Conservation (phyloP, 2,888 invertebrate species). For the Eueremaeus valkanovi region DNA sequence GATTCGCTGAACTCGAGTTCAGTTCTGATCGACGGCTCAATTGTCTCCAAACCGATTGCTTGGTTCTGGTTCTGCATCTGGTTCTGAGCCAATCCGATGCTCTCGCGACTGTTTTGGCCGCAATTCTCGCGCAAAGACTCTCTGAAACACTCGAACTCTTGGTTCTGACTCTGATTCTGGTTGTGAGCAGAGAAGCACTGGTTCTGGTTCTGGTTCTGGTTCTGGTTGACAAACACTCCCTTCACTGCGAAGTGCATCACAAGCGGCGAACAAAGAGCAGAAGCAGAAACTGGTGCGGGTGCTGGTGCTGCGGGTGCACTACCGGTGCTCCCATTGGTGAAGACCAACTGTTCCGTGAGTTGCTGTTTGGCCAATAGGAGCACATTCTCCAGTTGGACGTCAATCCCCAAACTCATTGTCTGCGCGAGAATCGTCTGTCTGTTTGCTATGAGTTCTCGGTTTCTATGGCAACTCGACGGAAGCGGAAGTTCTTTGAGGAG, state of each 20-base stretch:
- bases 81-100: too few relatives aligned
- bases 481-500: slow-evolving; percentile 47
- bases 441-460: too few relatives aligned
- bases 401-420: neutral
- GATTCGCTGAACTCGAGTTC: slow-evolving; percentile 39
- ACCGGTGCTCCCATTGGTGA: neutral
- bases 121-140: neutral
- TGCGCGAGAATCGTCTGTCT: neutral
- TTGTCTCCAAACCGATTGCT: slow-evolving; percentile 26
- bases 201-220: too few relatives aligned
- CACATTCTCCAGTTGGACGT: slow-evolving; percentile 27
- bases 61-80: neutral
- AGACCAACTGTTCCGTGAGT: slow-evolving; percentile 27
- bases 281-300: too few relatives aligned
- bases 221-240: neutral
- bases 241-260: neutral
- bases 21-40: slow-evolving; percentile 33
- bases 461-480: slow-evolving; percentile 36
- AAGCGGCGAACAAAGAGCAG: neutral
- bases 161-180: too few relatives aligned
- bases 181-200: too few relatives aligned
- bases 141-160: neutral
- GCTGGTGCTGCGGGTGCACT: neutral
- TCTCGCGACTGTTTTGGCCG: too few relatives aligned
- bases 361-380: slow-evolving; percentile 38